Evolutionary conservation across 2,888 invertebrate genomes (phyloP), one percentile per base, ranked within the genome.

Genomic region (Dolichomitus sp.): DNA sequence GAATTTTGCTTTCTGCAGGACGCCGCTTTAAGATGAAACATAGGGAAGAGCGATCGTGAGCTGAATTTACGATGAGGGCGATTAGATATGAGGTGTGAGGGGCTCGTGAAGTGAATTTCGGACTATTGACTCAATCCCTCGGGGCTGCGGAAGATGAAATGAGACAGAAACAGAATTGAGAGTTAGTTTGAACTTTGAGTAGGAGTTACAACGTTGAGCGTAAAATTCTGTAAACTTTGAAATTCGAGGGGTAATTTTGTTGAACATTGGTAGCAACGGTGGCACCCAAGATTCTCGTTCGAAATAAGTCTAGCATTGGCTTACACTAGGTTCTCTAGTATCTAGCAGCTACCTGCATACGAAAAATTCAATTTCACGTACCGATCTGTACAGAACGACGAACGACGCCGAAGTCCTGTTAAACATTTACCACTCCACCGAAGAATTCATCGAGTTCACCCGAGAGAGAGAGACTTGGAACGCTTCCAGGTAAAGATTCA

Each of bases 81-180:
- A 77, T 73, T 68, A 72, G 72, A 65, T 69, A 52, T 63, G 57
- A 70, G 66, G 48, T 42, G 70, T 68, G 61, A 61, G 50, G 30
- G 40, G 40, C 23, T 81, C 63, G 73, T 68, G 68, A 50, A 81
- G 68, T 81, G 73, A 77, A 77, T 81, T 73, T 74, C 33, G 42
- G 76, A 80, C 80, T 69, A 75, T 75, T 75, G 75, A 72, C 76
- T 76, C 42, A 30, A 42, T 52, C 45, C 52, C 9, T 48, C 14
- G 69, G 27, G 73, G 48, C 27, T 70, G 65, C 45, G 33, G 5
- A 33, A 68, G 48, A 54, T 14, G 40, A 45, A 68, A 42, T 27
- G 45, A 50, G 45, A 37, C 63, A 52, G 54, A 61, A 5, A 33
- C 57, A 7, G 54, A n/a, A 17, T 27, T 50, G 66, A 30, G 12